These are phyloP conservation scores for Coryphaenoides rupestris DNA, from an alignment of 2,113 vertebrate species.

Conservation along the genomic window DNA sequence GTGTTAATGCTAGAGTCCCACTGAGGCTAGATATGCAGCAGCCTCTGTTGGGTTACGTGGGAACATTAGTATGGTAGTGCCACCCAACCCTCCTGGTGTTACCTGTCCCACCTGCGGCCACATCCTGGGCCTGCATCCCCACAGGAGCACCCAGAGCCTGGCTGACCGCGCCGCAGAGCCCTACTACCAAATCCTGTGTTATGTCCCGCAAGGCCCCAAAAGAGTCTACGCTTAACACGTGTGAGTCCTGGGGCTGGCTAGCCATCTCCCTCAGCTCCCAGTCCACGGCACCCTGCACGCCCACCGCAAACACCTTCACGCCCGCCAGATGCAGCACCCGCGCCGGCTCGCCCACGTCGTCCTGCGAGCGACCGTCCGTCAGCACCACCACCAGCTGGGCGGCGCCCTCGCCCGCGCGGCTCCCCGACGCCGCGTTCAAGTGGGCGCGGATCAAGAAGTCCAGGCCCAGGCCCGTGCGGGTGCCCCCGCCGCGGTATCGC, in stretches of 20 bases:
- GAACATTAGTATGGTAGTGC: constrained; percentile 62
- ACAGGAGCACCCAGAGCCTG: constrained; percentile 52
- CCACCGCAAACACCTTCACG: constrained; percentile 81
- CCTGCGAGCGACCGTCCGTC: constrained; percentile 77
- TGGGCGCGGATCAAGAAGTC: constrained; percentile 79
- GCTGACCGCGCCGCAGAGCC: constrained; percentile 72
- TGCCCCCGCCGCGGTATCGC: constrained; percentile 76
- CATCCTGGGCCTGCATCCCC: constrained; percentile 70
- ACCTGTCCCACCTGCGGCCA: constrained; percentile 84
- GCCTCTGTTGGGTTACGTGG: constrained; percentile 43
- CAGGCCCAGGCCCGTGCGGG: constrained; percentile 80
- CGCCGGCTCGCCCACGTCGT: constrained; percentile 75
- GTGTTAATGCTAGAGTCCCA: constrained; percentile 53
- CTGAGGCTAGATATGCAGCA: constrained; percentile 34
- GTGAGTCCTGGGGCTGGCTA: constrained; percentile 69
- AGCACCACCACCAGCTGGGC: constrained; percentile 83
- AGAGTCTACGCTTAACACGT: constrained; percentile 85
- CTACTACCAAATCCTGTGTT: constrained; percentile 80
- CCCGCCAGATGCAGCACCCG: constrained; percentile 71
- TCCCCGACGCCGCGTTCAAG: constrained; percentile 78
- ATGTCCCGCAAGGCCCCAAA: constrained; percentile 75
- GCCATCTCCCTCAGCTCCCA: constrained; percentile 80
- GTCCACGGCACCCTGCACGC: constrained; percentile 80
- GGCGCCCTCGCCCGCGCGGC: constrained; percentile 76
- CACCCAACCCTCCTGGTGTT: constrained; percentile 59